These are phyloP conservation scores for Andrena flavipes DNA, from an alignment of 2,888 invertebrate genomes.

Conservation along the genomic window DNA sequence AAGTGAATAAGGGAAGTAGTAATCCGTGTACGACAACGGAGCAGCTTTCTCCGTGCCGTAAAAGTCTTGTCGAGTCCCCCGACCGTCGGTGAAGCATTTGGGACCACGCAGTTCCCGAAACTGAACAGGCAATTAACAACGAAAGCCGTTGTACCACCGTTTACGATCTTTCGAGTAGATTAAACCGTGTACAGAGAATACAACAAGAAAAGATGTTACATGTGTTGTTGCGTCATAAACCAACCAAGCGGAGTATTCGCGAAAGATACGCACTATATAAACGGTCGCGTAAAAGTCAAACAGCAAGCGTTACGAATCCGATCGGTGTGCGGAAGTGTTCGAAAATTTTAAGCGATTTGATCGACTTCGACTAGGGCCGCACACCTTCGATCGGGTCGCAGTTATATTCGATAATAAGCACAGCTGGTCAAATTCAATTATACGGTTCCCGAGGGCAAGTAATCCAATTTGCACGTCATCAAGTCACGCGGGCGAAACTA, in stretches of 20 bases:
- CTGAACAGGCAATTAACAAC: neutral
- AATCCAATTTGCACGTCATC: conserved; percentile 75
- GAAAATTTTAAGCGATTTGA: neutral
- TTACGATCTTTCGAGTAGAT: neutral
- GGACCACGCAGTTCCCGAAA: neutral
- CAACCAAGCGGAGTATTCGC: neutral
- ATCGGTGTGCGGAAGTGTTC: neutral
- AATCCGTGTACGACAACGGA: conserved; percentile 39
- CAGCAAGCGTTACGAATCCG: neutral
- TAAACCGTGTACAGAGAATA: neutral
- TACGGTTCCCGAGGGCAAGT: conserved; percentile 66
- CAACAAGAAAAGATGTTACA: neutral
- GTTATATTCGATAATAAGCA: conserved; percentile 65
- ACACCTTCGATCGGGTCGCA: conserved; percentile 7
- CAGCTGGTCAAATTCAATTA: conserved; percentile 71
- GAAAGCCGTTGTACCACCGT: neutral
- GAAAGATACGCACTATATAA: neutral
- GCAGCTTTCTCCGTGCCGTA: conserved; percentile 5
- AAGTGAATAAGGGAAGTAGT: conserved; percentile 51
- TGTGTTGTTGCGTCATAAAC: neutral
- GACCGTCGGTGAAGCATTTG: neutral
- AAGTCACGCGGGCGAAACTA: conserved; percentile 63
- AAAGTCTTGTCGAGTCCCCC: conserved; percentile 7
- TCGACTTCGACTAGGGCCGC: neutral
- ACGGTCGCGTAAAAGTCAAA: neutral